These are phyloP conservation scores for Exephanes ischioxanthus DNA, from an alignment of 2,888 invertebrate species.

Conservation along the genomic window DNA sequence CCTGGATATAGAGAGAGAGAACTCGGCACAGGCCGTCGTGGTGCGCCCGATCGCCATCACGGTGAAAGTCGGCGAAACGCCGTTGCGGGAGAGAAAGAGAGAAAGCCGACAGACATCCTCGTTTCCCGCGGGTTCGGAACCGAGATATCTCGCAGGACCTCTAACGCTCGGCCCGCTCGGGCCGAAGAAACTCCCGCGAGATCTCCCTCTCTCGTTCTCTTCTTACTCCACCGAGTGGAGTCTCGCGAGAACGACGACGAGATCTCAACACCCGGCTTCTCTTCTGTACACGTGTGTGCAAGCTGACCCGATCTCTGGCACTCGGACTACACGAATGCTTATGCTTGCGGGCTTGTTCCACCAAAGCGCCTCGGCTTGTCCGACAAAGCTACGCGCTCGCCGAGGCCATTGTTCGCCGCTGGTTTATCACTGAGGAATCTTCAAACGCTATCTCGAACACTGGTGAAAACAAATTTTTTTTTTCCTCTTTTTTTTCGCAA, in stretches of 20 bases:
- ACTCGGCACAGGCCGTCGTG: constrained; percentile 27
- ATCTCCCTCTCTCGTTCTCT: constrained; percentile 14
- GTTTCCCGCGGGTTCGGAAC: constrained; percentile 50
- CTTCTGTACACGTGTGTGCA: constrained; percentile 25
- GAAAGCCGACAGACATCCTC: constrained; percentile 53
- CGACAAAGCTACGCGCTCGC: constrained; percentile 21
- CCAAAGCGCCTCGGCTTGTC: constrained; percentile 35
- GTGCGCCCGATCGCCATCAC: constrained; percentile 35
- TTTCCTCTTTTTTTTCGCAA: neutral
- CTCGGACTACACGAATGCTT: constrained; percentile 8
- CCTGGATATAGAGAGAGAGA: constrained; percentile 20
- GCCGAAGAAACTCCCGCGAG: constrained; percentile 3
- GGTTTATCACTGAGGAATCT: constrained; percentile 43
- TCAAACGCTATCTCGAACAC: constrained; percentile 27
- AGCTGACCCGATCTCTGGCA: constrained; percentile 51
- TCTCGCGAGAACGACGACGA: constrained; percentile 12
- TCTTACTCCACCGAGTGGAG: constrained; percentile 7
- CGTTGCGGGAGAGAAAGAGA: constrained; percentile 16
- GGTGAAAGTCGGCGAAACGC: constrained; percentile 64
- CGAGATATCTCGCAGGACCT: constrained; percentile 47
- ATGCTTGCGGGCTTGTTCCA: constrained; percentile 14
- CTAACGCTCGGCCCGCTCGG: neutral
- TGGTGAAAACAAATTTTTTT: neutral
- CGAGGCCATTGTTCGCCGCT: constrained; percentile 52
- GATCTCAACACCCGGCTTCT: constrained; percentile 51